A percentile compares a stretch with the other conserved stretches of the same genome.
Evolutionary conservation across 1,140 invertebrate species (phyloP).

Genomic region (Papilio aristodemus): DNA sequence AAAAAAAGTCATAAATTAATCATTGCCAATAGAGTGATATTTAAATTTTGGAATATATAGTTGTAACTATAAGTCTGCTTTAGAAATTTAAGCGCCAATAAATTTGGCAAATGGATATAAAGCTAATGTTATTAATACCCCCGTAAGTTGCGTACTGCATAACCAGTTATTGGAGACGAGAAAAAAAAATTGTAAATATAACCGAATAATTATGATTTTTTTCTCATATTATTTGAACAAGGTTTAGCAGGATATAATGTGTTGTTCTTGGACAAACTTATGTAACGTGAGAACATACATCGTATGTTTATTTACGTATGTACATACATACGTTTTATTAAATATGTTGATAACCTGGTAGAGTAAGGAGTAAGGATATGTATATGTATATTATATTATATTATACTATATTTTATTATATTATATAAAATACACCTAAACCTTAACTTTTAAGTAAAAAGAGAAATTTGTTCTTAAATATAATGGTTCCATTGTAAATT

Average conservation of each 20-base stretch:
- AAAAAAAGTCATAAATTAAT: no score
- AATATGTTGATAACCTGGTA: slow-evolving; percentile 35
- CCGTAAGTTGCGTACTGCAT: slow-evolving; percentile 1
- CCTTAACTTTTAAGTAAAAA: background rate
- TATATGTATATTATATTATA: no score
- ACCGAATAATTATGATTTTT: slow-evolving; percentile 19
- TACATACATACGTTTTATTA: slow-evolving; percentile 35
- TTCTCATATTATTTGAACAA: slow-evolving; percentile 20
- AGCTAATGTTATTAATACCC: slow-evolving; percentile 31
- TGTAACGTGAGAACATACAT: slow-evolving; percentile 48
- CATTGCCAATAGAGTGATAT: no score
- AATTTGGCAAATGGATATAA: slow-evolving; percentile 29
- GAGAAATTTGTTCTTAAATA: background rate
- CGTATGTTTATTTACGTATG: slow-evolving; percentile 35
- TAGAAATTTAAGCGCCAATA: background rate
- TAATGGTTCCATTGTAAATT: background rate
- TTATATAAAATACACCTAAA: no score
- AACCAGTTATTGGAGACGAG: slow-evolving; percentile 12
- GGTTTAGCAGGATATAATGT: slow-evolving; percentile 63
- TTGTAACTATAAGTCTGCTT: background rate
- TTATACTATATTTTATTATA: no score
- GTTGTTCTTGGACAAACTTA: slow-evolving; percentile 51
- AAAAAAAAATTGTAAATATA: slow-evolving; percentile 19
- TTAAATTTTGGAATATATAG: no score
- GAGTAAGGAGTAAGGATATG: background rate